Percentiles rank a stretch among this genome's conserved stretches.
Evolutionary conservation across 2,888 invertebrate genomes (phyloP).

Genomic region (Anthophora plumipes): DNA sequence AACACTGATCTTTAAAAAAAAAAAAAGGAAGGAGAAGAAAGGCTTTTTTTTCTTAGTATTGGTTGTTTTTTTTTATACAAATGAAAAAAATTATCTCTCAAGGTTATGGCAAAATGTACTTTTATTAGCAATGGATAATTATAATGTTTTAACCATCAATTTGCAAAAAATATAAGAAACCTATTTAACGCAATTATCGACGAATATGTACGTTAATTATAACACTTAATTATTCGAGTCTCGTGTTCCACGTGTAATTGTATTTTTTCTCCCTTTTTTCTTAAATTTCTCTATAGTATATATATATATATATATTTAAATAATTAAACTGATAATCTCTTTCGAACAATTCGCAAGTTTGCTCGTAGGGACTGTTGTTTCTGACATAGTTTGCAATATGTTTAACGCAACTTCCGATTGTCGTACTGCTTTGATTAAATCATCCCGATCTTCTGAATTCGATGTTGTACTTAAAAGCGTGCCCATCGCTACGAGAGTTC

Average conservation of each 20-base stretch:
- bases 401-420: constrained; percentile 75
- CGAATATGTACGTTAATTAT: constrained; percentile 43
- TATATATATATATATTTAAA: constrained; percentile 61
- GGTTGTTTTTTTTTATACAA: constrained; percentile 9
- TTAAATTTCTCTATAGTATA: constrained; percentile 19
- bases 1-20: constrained; percentile 31
- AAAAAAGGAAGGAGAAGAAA: not conserved
- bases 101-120: constrained; percentile 62
- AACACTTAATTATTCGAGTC: constrained; percentile 39
- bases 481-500: constrained; percentile 91
- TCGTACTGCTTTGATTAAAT: constrained; percentile 74
- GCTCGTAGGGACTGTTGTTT: constrained; percentile 67
- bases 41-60: not conserved
- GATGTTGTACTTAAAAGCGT: constrained; percentile 87
- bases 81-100: constrained; percentile 29
- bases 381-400: constrained; percentile 75
- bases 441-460: constrained; percentile 76
- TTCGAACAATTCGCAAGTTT: constrained; percentile 80
- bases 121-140: constrained; percentile 60
- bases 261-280: not conserved
- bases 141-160: constrained; percentile 55
- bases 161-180: constrained; percentile 62
- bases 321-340: constrained; percentile 80
- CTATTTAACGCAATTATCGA: constrained; percentile 43
- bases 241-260: constrained; percentile 19